Base-by-base conservation (phyloP, 2,888 invertebrate species). In the Protophormia terraenovae region DNA sequence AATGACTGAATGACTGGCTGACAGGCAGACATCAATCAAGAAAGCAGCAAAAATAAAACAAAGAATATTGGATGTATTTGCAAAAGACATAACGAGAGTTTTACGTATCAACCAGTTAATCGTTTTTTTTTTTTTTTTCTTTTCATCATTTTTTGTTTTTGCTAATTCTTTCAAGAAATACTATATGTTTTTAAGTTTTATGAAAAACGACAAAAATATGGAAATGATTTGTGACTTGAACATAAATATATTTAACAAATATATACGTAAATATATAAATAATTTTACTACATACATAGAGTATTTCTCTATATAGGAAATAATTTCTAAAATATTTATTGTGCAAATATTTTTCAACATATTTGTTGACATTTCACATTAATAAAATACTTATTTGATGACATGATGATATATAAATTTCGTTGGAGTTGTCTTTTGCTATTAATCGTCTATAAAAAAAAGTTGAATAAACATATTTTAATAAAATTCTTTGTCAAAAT, bases 11-110 rank as follows among this genome's bases (percentile, higher is more conserved):
- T 66, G 80, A 78, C 83, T 66, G 79, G 69, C 73, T 62, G 85
- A 86, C 86, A 80, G 71, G 58, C 75, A 85, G 71, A 78, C 78
- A 87, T 83, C 85, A 86, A 87, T 87, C 87, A 87, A 85, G 35
- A 41, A 16, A 45, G 50, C 32, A 62, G 50, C 38, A 53, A 50
- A 71, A 41, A 45, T 3, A n/a, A 14, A 35, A 58, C 12, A 41
- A 75, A 73, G 60, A 29, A 35, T 53, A 69, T 75, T 64, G 62
- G 24, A 60, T 76, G 75, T 72, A 80, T 86, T 83, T 79, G 72
- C 80, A 76, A 71, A 80, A 80, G 64, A 80, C 45, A 76, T 80
- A 80, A 77, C 71, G 76, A 80, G 76, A 76, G 50, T 72, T 76
- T 72, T 71, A 58, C 50, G 22, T 71, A 80, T 79, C 79, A 76